Evolutionary conservation across 2,113 vertebrate species (phyloP).

Genomic region (Lanius collurio): DNA sequence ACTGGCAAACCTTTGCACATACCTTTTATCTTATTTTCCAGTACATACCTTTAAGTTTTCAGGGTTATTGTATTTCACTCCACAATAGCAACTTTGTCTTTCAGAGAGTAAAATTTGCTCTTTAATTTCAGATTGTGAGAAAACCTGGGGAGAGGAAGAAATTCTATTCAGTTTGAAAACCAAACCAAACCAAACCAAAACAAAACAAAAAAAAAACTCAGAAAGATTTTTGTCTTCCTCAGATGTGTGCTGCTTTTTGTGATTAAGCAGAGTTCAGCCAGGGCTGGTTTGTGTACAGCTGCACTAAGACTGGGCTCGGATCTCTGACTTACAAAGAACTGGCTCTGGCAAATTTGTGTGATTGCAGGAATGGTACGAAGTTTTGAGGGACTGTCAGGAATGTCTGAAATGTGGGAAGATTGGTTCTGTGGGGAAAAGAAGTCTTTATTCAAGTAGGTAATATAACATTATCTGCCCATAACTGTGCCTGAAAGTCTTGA

Average conservation of each 20-base stretch:
- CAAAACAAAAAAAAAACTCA: too few species aligned
- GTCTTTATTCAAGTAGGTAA: background rate
- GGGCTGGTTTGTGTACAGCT: background rate
- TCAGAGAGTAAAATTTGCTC: background rate
- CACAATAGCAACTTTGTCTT: background rate
- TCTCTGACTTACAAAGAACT: background rate
- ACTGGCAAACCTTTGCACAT: background rate
- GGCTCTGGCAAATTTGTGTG: background rate
- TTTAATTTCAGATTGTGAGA: background rate
- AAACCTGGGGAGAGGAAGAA: background rate
- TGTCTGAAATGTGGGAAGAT: background rate
- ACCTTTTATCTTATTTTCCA: background rate
- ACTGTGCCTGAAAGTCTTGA: background rate
- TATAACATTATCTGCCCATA: background rate
- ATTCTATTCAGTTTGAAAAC: background rate
- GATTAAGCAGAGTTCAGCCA: background rate
- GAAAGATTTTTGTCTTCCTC: background rate
- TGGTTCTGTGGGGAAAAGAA: background rate
- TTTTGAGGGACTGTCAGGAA: background rate
- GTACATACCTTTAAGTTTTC: background rate
- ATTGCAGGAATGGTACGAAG: background rate
- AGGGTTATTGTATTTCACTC: background rate
- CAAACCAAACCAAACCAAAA: background rate
- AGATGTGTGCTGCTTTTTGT: background rate
- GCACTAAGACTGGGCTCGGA: background rate